phyloP scores from a whole-genome alignment of 2,797 vertebrate species.

The Danionella dracula region DNA sequence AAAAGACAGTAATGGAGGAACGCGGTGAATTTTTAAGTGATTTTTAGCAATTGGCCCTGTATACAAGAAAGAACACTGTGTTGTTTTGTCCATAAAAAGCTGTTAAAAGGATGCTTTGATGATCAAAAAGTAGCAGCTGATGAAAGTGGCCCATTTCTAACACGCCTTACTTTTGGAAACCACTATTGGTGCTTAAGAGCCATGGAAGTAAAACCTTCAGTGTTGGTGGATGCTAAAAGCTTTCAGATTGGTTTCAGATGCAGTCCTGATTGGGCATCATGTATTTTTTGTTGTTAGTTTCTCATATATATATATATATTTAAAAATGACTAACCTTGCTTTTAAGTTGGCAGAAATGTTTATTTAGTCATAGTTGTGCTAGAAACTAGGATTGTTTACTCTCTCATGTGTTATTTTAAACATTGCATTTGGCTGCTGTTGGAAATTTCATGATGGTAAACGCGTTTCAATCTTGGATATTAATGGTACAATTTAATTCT shows the following conservation, averaged over 20 bases:
- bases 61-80: too few relatives aligned
- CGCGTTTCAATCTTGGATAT: too few relatives aligned
- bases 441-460: too few relatives aligned
- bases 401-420: background rate
- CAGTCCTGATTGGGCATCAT: background rate
- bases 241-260: background rate
- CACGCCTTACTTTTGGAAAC: constrained; percentile 1
- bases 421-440: background rate
- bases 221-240: constrained; percentile 17
- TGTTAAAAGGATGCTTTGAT: background rate
- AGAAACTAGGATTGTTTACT: background rate
- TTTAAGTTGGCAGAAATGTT: background rate
- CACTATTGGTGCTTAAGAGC: constrained; percentile 27
- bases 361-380: background rate
- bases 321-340: constrained; percentile 4
- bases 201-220: background rate
- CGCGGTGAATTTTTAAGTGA: too few relatives aligned
- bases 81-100: background rate
- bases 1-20: too few relatives aligned
- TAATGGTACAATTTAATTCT: too few relatives aligned
- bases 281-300: background rate
- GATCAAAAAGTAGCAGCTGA: background rate
- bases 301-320: background rate
- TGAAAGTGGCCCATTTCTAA: constrained; percentile 36
- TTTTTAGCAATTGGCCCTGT: too few relatives aligned